Evolutionary conservation across 1,140 invertebrate species (phyloP), one percentile per base, ranked within the genome.

Genomic region (Bombyx mandarina): DNA sequence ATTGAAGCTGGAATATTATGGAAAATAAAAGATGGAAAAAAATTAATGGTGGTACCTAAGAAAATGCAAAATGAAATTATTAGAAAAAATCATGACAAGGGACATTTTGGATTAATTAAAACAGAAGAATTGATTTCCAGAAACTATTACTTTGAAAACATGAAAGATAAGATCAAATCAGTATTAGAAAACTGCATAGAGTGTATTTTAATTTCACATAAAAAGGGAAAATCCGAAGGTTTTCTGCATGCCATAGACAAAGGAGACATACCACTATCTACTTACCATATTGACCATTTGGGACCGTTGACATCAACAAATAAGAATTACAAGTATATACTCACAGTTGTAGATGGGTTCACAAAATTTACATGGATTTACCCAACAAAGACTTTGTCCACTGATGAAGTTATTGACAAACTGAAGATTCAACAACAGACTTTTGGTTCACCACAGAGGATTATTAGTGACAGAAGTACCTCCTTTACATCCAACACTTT

Each of bases 21-120:
- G 12, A 77, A 75, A 58, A 56, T 53, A 9, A 73, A 64, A 57
- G 54, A 73, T 50, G 62, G 58, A 5, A 50, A 62, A 26, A 60
- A 59, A 53, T 51, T 65, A 2, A 48, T 80, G n/a, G 71, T 77
- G 43, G 63, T 82, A 52, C 73, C 73, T 0, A 75, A 63, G 42
- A 57, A 63, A 4, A 71, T 75, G 62, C 61, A 73, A 46, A 53
- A 55, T 46, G 69, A 77, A 47, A 71, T 82, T 5, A 73, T 79
- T 18, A 60, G 49, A 26, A 67, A 56, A 51, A 65, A 64, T 7
- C 82, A 87, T 52, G 70, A 73, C 45, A 66, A 66, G 49, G 78
- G 77, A 35, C 78, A 87, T 73, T 83, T 87, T 69, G 66, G 61
- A 6, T 60, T 68, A 6, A 65, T 43, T n/a, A 88, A 84, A 63